Evolutionary conservation across 1,140 invertebrate genomes (phyloP), one percentile per base, ranked within the genome.

Genomic region (Venturia canescens): DNA sequence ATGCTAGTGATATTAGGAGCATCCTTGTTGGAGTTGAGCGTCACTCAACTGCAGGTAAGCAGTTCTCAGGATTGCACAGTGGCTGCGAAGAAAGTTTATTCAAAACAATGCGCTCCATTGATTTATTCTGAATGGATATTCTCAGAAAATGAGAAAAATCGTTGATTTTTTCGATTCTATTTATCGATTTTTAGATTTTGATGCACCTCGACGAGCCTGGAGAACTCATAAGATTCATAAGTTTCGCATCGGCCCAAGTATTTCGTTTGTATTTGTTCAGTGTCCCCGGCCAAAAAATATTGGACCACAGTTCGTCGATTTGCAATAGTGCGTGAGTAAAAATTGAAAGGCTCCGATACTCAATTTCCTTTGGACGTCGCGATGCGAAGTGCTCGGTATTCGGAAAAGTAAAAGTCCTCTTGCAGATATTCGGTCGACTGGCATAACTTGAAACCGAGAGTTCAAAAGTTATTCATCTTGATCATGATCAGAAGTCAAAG

Each of bases 371-470:
- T 44, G 6, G 38, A 7, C 15, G 38, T 44, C n/a, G n/a, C n/a
- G n/a, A n/a, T n/a, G n/a, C n/a, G n/a, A n/a, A n/a, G n/a, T n/a
- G n/a, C n/a, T n/a, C n/a, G n/a, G n/a, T n/a, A n/a, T n/a, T n/a
- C n/a, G n/a, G n/a, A n/a, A n/a, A n/a, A n/a, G n/a, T n/a, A n/a
- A n/a, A n/a, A n/a, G n/a, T 53, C 38, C 2, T 34, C 3, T 29
- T 31, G 27, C 7, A 86, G 85, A 50, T 86, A 83, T n/a, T 26
- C 26, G 15, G 60, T 48, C 4, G 69, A 82, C 16, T 86, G 84
- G 84, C 84, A 85, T 6, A 21, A 27, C n/a, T 50, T 79, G 15
- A 66, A 83, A 0, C 26, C 76, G 7, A 57, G 23, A 53, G 21
- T n/a, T 7, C 81, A 84, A 23, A 83, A 81, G 44, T 78, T 85